phyloP scores from a whole-genome alignment of 2,113 vertebrate genomes.

The Mola mola region DNA sequence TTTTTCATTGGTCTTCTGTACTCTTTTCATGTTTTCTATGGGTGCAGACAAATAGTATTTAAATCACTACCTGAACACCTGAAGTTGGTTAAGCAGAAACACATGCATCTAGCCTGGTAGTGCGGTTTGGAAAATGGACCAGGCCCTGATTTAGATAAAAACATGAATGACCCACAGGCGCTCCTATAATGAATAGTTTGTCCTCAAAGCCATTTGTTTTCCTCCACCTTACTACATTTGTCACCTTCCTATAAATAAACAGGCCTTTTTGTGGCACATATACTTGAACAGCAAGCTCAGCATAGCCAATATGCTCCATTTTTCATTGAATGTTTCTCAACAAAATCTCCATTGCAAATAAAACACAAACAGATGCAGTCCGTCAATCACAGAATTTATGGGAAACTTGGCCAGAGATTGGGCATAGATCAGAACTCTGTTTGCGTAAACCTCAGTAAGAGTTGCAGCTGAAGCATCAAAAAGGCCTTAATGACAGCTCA shows the following conservation, averaged over 20 bases:
- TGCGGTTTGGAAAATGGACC: conserved; percentile 66
- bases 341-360: conserved; percentile 68
- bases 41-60: conserved; percentile 38
- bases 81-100: conserved; percentile 70
- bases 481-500: neutral
- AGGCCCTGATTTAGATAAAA: conserved; percentile 78
- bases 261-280: conserved; percentile 57
- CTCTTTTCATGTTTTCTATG: conserved; percentile 33
- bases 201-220: conserved; percentile 70
- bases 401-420: conserved; percentile 61
- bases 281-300: conserved; percentile 33
- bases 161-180: conserved; percentile 74
- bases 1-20: conserved; percentile 7
- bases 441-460: conserved; percentile 21
- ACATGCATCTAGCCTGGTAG: conserved; percentile 50
- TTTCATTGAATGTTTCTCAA: conserved; percentile 61
- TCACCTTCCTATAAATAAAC: conserved; percentile 83
- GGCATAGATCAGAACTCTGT: conserved; percentile 39
- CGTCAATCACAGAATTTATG: conserved; percentile 61
- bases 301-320: conserved; percentile 54
- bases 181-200: conserved; percentile 75
- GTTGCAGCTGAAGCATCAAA: conserved; percentile 17
- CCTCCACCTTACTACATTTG: conserved; percentile 71
- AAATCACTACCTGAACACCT: conserved; percentile 38
- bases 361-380: conserved; percentile 40